Base-by-base conservation (phyloP, 2,797 vertebrate species). In the Hirundo rustica region DNA sequence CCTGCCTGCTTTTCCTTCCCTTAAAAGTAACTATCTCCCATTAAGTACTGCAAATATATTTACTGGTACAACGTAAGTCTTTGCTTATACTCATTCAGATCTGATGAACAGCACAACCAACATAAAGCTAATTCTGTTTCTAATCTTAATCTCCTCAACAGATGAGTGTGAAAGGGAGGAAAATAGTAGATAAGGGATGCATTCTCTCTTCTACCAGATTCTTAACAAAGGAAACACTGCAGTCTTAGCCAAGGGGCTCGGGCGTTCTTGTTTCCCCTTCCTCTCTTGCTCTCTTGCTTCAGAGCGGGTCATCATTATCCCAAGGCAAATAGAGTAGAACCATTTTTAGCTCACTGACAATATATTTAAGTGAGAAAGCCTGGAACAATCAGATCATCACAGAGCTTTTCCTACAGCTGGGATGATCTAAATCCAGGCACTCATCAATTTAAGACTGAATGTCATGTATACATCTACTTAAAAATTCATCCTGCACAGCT, bases 401-500 rank as follows among this genome's bases (percentile, higher is more conserved):
- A 84, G 66, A 91, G 73, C 14, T 88, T 88, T 61, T 92, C 67
- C 29, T 93, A 61, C 66, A 88, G 76, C 85, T 92, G 73, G 71
- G 64, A 89, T 88, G 87, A 96, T 95, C 76, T 93, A 96, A 96
- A 93, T 93, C 82, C 85, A 92, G 76, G 73, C 45, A 85, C n/a
- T 87, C 84, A 48, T 55, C 79, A 79, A 54, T 94, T 96, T 92
- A 92, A 94, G 85, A 70, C 55, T 78, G 44, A 64, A 75, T 36
- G 42, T 90, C 82, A 89, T 95, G 80, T 96, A 93, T 60, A 84
- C 29, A 95, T 85, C 89, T 95, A 96, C 96, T 97, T 95, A 93
- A 94, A 96, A 79, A 96, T 77, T 92, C 82, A 93, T 89, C 89
- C 89, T 96, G 84, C 91, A 84, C 83, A 76, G 91, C 40, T 94